Evolutionary conservation across 2,113 vertebrate genomes (phyloP).

Genomic region (Corythornis cristatus): DNA sequence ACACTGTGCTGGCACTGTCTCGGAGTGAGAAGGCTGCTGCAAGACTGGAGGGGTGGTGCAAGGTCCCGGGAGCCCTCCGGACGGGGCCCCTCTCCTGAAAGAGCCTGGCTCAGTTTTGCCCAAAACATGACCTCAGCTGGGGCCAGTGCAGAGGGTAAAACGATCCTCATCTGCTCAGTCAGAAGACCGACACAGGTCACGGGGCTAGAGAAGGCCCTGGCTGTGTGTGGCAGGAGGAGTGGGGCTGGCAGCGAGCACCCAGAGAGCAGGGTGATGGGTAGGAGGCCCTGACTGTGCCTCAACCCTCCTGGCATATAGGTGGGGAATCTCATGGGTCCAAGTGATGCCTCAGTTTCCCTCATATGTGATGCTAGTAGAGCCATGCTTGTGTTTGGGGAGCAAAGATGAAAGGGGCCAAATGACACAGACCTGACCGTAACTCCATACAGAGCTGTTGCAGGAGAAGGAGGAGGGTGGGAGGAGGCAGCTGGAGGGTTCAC

Average conservation of each 20-base stretch:
- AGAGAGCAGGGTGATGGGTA: fast-evolving
- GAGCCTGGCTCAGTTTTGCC: not conserved
- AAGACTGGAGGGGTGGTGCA: conserved; percentile 6
- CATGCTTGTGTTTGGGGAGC: not conserved
- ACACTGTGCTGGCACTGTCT: not conserved
- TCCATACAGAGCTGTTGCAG: not conserved
- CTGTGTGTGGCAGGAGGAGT: not conserved
- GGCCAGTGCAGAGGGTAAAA: conserved; percentile 54
- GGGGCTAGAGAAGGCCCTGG: not conserved
- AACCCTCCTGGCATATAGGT: fast-evolving
- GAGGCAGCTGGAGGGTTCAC: not conserved
- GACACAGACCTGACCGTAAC: not conserved
- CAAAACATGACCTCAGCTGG: conserved; percentile 60
- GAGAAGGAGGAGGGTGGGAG: not conserved
- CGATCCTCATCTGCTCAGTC: not conserved
- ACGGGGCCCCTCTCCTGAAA: conserved; percentile 19
- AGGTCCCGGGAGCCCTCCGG: not conserved
- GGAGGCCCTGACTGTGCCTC: not conserved
- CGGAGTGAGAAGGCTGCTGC: conserved; percentile 3
- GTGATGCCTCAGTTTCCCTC: not conserved
- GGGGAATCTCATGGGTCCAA: not conserved
- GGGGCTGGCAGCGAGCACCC: not conserved
- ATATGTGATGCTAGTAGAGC: not conserved
- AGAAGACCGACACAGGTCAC: not conserved
- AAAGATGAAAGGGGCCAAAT: not conserved